Conservation (phyloP, 2,113 vertebrate species). For the Dipodomys merriami region DNA sequence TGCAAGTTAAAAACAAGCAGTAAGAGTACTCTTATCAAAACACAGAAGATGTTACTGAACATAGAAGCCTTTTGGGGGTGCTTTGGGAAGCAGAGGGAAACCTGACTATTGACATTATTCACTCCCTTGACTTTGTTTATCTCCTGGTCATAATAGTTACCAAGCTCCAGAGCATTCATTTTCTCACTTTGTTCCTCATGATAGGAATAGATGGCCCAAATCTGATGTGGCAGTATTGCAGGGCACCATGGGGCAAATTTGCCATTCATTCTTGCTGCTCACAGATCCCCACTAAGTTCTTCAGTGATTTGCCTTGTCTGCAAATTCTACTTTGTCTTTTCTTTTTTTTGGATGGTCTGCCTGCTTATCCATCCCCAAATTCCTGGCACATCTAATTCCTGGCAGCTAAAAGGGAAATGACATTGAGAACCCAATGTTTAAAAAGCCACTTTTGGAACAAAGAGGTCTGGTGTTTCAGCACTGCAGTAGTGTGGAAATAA, state of each 20-base stretch:
- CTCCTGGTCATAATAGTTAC: not conserved
- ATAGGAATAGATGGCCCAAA: constrained; percentile 39
- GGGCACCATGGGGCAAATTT: not conserved
- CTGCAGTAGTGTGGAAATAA: not conserved
- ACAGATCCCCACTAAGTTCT: not conserved
- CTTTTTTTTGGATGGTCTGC: not conserved
- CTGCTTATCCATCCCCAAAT: not conserved
- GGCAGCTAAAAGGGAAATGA: not conserved
- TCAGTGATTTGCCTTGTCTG: constrained; percentile 13
- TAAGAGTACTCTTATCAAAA: not conserved
- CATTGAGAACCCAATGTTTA: not conserved
- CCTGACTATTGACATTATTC: not conserved
- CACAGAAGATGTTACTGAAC: not conserved
- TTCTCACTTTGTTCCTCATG: constrained; percentile 56
- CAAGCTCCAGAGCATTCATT: not conserved
- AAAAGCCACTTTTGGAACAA: not conserved
- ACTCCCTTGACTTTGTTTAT: constrained; percentile 31
- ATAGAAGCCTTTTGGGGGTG: not conserved
- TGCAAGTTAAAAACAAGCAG: not conserved
- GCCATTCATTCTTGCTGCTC: not conserved
- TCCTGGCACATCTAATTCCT: not conserved
- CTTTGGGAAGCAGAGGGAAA: not conserved
- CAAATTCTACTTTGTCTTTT: not conserved
- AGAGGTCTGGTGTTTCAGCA: not conserved
- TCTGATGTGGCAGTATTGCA: constrained; percentile 13